Conservation (phyloP, 2,888 invertebrate genomes). For the Ormia ochracea region DNA sequence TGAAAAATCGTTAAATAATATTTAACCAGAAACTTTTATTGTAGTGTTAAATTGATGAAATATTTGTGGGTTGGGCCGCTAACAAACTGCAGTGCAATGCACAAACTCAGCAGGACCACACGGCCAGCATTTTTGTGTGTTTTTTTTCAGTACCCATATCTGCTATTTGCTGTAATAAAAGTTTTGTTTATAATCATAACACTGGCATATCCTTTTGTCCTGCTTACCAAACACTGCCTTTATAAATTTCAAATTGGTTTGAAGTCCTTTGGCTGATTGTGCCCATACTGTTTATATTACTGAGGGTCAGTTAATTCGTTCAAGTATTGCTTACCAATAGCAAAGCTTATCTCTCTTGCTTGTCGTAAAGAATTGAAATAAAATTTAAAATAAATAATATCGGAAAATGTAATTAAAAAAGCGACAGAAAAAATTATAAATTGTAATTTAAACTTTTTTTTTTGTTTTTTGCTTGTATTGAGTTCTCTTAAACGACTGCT, state of each 20-base stretch:
- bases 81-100: not conserved
- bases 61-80: not conserved
- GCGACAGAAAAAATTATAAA: slow-evolving; percentile 24
- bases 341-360: slow-evolving; percentile 52
- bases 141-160: slow-evolving; percentile 12
- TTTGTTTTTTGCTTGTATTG: slow-evolving; percentile 41
- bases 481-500: slow-evolving; percentile 7
- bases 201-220: not conserved
- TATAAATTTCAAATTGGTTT: not conserved
- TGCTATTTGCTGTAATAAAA: slow-evolving; percentile 40
- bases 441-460: slow-evolving; percentile 60
- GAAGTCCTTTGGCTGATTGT: not conserved
- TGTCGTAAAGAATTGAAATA: not conserved
- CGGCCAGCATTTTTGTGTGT: slow-evolving; percentile 29
- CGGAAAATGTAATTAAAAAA: not conserved
- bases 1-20: slow-evolving; percentile 6
- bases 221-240: not conserved
- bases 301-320: slow-evolving; percentile 37
- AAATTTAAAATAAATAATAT: slow-evolving; percentile 22
- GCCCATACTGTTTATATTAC: slow-evolving; percentile 33
- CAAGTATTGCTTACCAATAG: not conserved
- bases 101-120: not conserved
- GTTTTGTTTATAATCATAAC: slow-evolving; percentile 35
- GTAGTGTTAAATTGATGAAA: slow-evolving; percentile 30
- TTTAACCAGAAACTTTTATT: not conserved